Conservation (phyloP, 2,797 vertebrate genomes). For the Microctenopoma steveboyesi region DNA sequence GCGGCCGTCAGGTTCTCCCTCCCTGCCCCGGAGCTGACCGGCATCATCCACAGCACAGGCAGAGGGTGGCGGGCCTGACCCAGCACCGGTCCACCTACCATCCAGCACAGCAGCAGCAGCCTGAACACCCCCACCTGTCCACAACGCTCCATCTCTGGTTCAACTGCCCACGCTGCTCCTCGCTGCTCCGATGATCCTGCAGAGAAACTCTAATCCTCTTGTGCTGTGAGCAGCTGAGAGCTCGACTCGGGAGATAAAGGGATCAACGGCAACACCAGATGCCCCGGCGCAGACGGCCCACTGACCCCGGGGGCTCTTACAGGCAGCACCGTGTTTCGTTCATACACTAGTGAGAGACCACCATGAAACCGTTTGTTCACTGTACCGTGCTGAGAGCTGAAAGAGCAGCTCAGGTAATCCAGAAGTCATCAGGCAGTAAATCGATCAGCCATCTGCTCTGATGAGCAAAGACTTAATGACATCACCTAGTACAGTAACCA, state of each 20-base stretch:
- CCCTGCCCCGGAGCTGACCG: constrained; percentile 13
- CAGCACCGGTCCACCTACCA: constrained; percentile 10
- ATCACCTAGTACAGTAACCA: no score
- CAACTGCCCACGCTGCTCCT: neutral
- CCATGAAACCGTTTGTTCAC: neutral
- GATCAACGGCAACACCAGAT: constrained; percentile 47
- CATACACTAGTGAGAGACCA: no score
- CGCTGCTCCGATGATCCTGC: constrained; percentile 11
- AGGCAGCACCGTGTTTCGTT: neutral
- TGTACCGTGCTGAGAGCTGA: neutral
- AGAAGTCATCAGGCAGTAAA: neutral
- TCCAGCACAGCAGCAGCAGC: constrained; percentile 40
- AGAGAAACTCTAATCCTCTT: constrained; percentile 53
- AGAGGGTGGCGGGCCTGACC: constrained; percentile 61
- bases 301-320: neutral
- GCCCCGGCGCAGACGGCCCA: neutral
- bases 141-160: constrained; percentile 31
- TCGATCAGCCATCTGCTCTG: neutral
- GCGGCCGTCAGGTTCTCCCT: constrained; percentile 42
- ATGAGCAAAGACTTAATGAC: neutral
- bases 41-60: constrained; percentile 76
- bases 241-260: constrained; percentile 49
- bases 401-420: neutral
- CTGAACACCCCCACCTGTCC: neutral
- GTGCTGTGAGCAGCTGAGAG: constrained; percentile 35